Evolutionary conservation across 1,140 invertebrate species (phyloP), one percentile per base, ranked within the genome.

Genomic region (Zaprionus camerounensis): DNA sequence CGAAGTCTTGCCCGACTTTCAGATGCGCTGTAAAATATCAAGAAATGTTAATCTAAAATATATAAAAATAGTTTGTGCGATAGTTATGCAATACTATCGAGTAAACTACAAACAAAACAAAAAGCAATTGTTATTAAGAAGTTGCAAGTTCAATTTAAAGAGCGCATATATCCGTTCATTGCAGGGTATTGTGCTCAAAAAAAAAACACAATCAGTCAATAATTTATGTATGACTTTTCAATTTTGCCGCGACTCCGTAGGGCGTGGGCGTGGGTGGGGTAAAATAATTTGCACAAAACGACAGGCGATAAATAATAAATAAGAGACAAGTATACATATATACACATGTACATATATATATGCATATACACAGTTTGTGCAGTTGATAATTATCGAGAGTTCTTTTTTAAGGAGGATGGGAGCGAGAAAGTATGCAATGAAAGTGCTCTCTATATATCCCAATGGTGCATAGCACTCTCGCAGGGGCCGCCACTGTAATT

Each of bases 381-480:
- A 17, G 20, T 66, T 66, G 24, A 73, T 73, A 15, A 41, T 49
- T 51, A 36, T 34, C 46, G 56, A 64, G 31, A 11, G 31, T 34
- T 31, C 28, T 34, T 34, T 34, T 11, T 34, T 9, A 34, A 34
- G 31, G 34, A 36, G 26, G 11, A 15, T 26, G 71, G 64, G 36
- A 46, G 38, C 71, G 59, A 17, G 36, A 69, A 70, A 71, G 72
- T 71, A 75, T 63, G 72, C 66, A 74, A 74, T 53, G 46, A 4
- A 36, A 59, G 24, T 55, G 22, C 22, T n/a, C 7, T 44, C 41
- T n/a, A n/a, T 41, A n/a, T n/a, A n/a, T 34, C 9, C 31, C 31
- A 34, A 11, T 7, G 41, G 64, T 6, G 51, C 36, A 66, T 44
- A 28, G 22, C 49, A 55, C 55, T 59, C 64, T 57, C 24, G 49